These are phyloP conservation scores for Trogon surrucura DNA, from an alignment of 2,113 vertebrate species.

Conservation along the genomic window DNA sequence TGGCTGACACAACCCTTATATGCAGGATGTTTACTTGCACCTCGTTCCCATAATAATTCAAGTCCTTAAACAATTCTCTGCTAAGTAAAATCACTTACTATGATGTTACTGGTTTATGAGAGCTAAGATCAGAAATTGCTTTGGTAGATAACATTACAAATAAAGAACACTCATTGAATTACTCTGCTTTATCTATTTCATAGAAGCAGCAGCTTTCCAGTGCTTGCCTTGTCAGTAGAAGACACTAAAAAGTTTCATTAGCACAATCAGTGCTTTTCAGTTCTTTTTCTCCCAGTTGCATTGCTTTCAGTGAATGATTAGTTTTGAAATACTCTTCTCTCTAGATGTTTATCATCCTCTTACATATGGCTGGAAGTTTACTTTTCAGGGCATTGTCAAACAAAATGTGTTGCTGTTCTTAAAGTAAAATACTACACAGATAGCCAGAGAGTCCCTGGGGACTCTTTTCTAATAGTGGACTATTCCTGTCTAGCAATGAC, in stretches of 20 bases:
- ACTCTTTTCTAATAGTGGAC: neutral
- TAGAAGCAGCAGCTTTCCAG: neutral
- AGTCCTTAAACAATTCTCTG: neutral
- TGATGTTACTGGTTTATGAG: neutral
- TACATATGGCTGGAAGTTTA: neutral
- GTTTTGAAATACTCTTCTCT: neutral
- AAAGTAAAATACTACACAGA: neutral
- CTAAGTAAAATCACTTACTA: neutral
- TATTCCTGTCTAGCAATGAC: neutral
- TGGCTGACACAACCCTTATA: neutral
- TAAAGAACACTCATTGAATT: neutral
- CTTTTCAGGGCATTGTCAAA: slow-evolving; percentile 35
- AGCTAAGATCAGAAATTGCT: neutral
- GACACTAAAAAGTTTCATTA: neutral
- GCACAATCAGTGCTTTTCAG: neutral
- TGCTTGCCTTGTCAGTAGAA: neutral
- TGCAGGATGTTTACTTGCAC: neutral
- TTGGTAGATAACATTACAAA: neutral
- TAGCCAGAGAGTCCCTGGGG: neutral
- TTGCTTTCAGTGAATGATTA: neutral
- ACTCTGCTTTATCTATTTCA: neutral
- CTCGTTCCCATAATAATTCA: neutral
- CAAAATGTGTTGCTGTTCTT: neutral
- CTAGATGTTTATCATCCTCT: neutral
- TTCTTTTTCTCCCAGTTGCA: neutral